phyloP scores from a whole-genome alignment of 2,888 invertebrate species.

The Drosophila nr. medialis region DNA sequence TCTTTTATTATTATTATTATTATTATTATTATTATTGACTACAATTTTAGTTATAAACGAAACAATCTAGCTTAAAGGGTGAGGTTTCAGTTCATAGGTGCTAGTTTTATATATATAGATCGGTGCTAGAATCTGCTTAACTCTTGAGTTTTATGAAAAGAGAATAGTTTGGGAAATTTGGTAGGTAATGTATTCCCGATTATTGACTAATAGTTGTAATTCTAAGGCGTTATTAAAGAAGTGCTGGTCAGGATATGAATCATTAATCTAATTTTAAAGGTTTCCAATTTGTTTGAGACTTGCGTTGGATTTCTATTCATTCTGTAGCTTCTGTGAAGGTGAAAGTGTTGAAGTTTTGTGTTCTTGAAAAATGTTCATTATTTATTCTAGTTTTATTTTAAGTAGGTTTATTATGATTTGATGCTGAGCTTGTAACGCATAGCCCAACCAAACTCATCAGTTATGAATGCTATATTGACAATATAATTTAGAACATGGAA shows the following conservation, averaged over 20 bases:
- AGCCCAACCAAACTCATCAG: too few relatives aligned
- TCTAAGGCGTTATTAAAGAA: neutral
- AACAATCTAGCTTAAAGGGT: neutral
- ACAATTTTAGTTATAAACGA: fast-evolving
- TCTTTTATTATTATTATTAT: neutral
- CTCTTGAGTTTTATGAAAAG: neutral
- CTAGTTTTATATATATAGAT: neutral
- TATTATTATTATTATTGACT: neutral
- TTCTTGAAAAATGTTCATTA: neutral
- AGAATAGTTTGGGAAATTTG: neutral
- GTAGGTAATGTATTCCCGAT: fast-evolving
- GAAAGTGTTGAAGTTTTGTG: neutral
- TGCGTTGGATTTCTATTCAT: neutral
- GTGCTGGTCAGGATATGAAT: neutral
- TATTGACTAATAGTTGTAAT: neutral
- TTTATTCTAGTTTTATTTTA: neutral
- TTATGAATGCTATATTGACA: too few relatives aligned
- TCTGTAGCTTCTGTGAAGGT: neutral
- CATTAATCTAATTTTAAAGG: neutral
- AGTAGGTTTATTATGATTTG: neutral
- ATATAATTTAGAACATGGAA: too few relatives aligned
- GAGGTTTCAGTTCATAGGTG: neutral
- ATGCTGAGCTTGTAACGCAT: neutral
- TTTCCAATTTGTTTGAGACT: neutral
- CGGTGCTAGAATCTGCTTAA: neutral